These are phyloP conservation scores for Eristalis tenax DNA, from an alignment of 2,888 invertebrate species.

Conservation along the genomic window DNA sequence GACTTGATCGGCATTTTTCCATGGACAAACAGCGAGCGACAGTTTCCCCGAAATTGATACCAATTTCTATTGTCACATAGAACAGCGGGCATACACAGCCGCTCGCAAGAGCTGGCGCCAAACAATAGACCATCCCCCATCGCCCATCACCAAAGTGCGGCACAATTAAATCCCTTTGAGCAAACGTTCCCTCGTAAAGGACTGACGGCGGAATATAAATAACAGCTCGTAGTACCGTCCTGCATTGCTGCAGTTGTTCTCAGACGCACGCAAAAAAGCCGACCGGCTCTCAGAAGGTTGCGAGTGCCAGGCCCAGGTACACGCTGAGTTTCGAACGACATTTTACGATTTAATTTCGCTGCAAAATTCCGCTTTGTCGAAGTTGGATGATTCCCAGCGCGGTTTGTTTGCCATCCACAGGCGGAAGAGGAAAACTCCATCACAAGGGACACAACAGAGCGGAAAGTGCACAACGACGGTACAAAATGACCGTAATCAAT, in stretches of 20 bases:
- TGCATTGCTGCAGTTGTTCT: background rate
- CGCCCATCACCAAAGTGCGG: background rate
- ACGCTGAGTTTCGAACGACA: background rate
- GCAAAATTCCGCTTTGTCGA: conserved; percentile 4
- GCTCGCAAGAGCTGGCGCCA: background rate
- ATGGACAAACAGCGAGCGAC: background rate
- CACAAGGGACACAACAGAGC: conserved; percentile 13
- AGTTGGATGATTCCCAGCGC: background rate
- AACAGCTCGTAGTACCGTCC: background rate
- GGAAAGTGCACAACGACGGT: conserved; percentile 39
- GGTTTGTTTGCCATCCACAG: background rate
- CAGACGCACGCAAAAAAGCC: background rate
- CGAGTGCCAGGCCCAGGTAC: background rate
- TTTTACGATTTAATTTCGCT: conserved; percentile 4
- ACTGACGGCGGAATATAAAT: background rate
- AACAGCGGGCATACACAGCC: too few relatives aligned
- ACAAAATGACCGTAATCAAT: conserved; percentile 64
- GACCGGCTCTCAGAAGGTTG: background rate
- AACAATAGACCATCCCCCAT: background rate
- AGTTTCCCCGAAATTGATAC: background rate
- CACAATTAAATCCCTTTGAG: conserved; percentile 60
- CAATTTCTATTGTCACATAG: background rate
- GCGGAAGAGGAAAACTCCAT: background rate
- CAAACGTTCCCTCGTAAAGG: conserved; percentile 45
- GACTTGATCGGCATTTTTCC: background rate